These are phyloP conservation scores for Platycheirus rosarum DNA, from an alignment of 2,888 invertebrate genomes.

Conservation along the genomic window DNA sequence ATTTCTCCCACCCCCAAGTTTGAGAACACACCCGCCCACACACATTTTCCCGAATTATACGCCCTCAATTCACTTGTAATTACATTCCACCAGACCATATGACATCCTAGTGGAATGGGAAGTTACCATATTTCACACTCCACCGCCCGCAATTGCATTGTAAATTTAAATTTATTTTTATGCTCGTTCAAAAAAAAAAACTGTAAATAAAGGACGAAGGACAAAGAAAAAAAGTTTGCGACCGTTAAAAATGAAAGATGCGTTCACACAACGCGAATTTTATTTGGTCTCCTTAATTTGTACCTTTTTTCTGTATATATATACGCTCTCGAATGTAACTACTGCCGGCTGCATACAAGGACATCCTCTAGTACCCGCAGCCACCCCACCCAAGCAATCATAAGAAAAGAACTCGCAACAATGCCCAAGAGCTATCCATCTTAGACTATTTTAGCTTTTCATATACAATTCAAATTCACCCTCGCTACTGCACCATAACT, in stretches of 20 bases:
- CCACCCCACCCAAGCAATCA: constrained; percentile 38
- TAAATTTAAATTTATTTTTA: constrained; percentile 72
- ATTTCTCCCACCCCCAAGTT: constrained; percentile 18
- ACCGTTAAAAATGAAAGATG: constrained; percentile 69
- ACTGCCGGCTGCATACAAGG: constrained; percentile 39
- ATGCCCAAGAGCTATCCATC: constrained; percentile 57
- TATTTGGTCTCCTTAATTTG: constrained; percentile 71
- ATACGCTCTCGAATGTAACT: constrained; percentile 10
- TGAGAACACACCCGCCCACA: neutral
- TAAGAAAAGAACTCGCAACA: constrained; percentile 38
- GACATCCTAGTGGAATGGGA: constrained; percentile 46
- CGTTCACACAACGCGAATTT: constrained; percentile 63
- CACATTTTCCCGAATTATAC: constrained; percentile 6
- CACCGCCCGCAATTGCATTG: constrained; percentile 57
- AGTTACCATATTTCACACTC: constrained; percentile 6
- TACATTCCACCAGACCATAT: constrained; percentile 66
- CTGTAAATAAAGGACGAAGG: constrained; percentile 23
- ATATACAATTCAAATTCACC: constrained; percentile 66
- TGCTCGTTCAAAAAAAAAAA: constrained; percentile 44
- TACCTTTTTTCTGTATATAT: constrained; percentile 39
- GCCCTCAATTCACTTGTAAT: constrained; percentile 55
- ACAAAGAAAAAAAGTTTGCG: neutral
- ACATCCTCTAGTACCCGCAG: constrained; percentile 27
- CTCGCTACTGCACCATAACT: constrained; percentile 32
- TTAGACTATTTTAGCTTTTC: constrained; percentile 63